phyloP scores from a whole-genome alignment of 1,140 invertebrate genomes.

The Hydropsyche tenuis region DNA sequence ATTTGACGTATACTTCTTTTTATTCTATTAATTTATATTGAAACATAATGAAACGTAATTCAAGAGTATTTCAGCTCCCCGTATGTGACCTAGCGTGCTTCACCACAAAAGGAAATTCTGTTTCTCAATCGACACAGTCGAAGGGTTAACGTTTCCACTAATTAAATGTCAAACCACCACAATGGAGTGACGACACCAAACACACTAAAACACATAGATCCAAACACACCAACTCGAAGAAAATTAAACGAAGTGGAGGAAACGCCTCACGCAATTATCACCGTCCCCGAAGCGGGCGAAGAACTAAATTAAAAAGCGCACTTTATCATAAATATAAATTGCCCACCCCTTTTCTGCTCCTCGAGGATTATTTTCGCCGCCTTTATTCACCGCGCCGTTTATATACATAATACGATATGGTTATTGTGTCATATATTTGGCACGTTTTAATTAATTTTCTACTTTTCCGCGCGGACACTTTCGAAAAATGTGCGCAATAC shows the following conservation, averaged over 20 bases:
- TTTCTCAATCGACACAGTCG: too few relatives aligned
- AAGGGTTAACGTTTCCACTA: not conserved
- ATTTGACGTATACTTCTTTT: too few relatives aligned
- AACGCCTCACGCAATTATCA: slow-evolving; percentile 3
- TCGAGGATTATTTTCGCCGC: not conserved
- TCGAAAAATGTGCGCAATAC: slow-evolving; percentile 24
- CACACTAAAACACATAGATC: not conserved
- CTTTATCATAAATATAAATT: slow-evolving; percentile 31
- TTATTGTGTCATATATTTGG: not conserved
- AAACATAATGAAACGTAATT: too few relatives aligned
- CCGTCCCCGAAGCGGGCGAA: not conserved
- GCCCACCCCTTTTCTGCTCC: not conserved
- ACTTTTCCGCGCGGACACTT: slow-evolving; percentile 24
- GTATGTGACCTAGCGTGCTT: too few relatives aligned
- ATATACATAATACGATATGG: too few relatives aligned
- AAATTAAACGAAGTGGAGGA: not conserved
- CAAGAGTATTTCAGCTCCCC: too few relatives aligned
- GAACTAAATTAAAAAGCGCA: slow-evolving; percentile 23
- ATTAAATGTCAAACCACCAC: slow-evolving; percentile 22
- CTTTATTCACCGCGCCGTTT: not conserved
- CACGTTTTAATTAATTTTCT: slow-evolving; percentile 25
- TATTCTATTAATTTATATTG: too few relatives aligned
- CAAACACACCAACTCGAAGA: not conserved
- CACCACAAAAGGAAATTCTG: too few relatives aligned
- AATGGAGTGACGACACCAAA: not conserved